Evolutionary conservation across 2,888 invertebrate genomes (phyloP).

Genomic region (Dromius quadrimaculatus): DNA sequence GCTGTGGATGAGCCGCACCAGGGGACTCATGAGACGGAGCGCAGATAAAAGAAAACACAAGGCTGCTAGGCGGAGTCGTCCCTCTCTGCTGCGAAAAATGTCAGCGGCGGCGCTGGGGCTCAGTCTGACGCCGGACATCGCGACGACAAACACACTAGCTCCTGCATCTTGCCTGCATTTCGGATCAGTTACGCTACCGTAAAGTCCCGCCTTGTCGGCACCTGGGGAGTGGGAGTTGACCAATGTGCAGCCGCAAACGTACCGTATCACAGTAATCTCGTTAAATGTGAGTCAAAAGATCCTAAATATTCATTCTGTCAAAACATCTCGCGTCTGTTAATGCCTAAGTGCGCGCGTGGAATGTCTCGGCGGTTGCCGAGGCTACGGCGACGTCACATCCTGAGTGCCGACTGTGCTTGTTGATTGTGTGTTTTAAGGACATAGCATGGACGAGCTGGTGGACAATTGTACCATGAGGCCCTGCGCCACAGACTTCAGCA

Average conservation of each 20-base stretch:
- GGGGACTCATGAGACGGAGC: slow-evolving; percentile 29
- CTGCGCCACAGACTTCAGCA: slow-evolving; percentile 95
- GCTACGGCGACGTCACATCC: neutral
- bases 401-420: neutral
- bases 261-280: slow-evolving; percentile 65
- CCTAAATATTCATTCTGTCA: slow-evolving; percentile 68
- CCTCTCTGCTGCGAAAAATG: slow-evolving; percentile 65
- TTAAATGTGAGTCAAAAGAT: slow-evolving; percentile 66
- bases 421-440: neutral
- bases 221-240: slow-evolving; percentile 66
- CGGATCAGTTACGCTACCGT: slow-evolving; percentile 13
- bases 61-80: slow-evolving; percentile 54
- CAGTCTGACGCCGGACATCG: slow-evolving; percentile 71
- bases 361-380: slow-evolving; percentile 51
- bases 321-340: slow-evolving; percentile 65
- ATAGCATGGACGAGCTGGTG: slow-evolving; percentile 69
- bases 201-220: slow-evolving; percentile 57
- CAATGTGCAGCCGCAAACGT: slow-evolving; percentile 67
- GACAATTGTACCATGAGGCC: slow-evolving; percentile 79
- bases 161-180: slow-evolving; percentile 33
- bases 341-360: slow-evolving; percentile 54
- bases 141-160: slow-evolving; percentile 63
- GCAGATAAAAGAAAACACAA: slow-evolving; percentile 55
- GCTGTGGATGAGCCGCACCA: slow-evolving; percentile 41
- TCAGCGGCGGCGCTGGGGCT: slow-evolving; percentile 71